Evolutionary conservation across 1,140 invertebrate species (phyloP).

Genomic region (Drosophila carrolli): DNA sequence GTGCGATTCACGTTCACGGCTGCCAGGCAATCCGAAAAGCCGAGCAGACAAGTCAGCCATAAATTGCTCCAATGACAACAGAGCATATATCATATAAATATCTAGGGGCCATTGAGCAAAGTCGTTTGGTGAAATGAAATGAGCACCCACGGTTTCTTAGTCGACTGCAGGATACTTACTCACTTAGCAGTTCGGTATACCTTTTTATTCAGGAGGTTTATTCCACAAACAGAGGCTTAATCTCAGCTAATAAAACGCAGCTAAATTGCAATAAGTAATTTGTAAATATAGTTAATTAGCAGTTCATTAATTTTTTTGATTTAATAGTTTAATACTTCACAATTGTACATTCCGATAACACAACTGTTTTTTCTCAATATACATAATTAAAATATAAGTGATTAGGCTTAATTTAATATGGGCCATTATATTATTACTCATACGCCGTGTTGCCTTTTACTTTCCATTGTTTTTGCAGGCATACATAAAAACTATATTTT

Average conservation of each 20-base stretch:
- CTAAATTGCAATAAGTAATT: too few relatives aligned
- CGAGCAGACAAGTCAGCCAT: slow-evolving; percentile 8
- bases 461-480: neutral
- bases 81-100: slow-evolving; percentile 54
- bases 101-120: slow-evolving; percentile 39
- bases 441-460: slow-evolving; percentile 1
- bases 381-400: neutral
- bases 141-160: neutral
- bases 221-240: too few relatives aligned
- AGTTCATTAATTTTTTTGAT: too few relatives aligned
- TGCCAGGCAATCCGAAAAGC: slow-evolving; percentile 22
- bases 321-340: too few relatives aligned
- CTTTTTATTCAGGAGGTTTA: neutral
- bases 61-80: slow-evolving; percentile 24
- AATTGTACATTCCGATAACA: too few relatives aligned
- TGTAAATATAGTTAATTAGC: neutral
- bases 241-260: too few relatives aligned
- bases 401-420: neutral
- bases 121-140: neutral
- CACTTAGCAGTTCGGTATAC: neutral
- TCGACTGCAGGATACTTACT: slow-evolving; percentile 21
- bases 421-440: neutral
- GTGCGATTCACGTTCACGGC: slow-evolving; percentile 28
- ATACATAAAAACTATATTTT: neutral
- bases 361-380: too few relatives aligned